A percentile compares a stretch with the other conserved stretches of the same genome.
phyloP scores from a whole-genome alignment of 2,113 vertebrate genomes.

The Sander vitreus region DNA sequence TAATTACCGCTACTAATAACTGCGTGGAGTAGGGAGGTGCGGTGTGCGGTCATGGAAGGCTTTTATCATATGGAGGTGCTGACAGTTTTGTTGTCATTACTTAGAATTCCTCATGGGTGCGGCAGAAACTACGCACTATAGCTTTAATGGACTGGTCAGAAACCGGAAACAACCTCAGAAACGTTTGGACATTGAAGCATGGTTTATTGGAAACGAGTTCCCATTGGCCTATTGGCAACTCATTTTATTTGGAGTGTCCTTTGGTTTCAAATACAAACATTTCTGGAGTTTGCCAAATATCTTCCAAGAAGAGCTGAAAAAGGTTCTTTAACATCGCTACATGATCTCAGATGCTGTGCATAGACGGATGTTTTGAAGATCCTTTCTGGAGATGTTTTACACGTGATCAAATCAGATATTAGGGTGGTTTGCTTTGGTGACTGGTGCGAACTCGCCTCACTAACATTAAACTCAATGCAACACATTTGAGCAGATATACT shows the following conservation, averaged over 20 bases:
- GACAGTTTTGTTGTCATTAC: no score
- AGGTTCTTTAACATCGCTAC: not conserved
- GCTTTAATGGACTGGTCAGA: not conserved
- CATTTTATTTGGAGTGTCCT: no score
- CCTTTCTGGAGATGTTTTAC: not conserved
- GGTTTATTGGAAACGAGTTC: not conserved
- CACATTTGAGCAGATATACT: not conserved
- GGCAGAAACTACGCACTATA: no score
- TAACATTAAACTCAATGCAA: not conserved
- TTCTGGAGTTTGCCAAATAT: no score
- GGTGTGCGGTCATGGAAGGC: no score
- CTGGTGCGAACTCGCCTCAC: no score
- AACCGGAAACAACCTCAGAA: not conserved
- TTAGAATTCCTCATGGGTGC: no score
- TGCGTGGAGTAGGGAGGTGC: no score
- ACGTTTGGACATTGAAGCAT: not conserved
- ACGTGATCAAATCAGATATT: not conserved
- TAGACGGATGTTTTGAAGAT: not conserved
- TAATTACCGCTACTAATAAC: no score
- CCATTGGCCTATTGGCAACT: not conserved
- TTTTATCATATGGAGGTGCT: no score
- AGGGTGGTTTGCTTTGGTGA: no score
- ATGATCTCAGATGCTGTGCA: not conserved
- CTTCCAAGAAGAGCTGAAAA: no score
- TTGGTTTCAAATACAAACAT: not conserved